phyloP scores from a whole-genome alignment of 1,140 invertebrate genomes.

The Drosophila busckii region DNA sequence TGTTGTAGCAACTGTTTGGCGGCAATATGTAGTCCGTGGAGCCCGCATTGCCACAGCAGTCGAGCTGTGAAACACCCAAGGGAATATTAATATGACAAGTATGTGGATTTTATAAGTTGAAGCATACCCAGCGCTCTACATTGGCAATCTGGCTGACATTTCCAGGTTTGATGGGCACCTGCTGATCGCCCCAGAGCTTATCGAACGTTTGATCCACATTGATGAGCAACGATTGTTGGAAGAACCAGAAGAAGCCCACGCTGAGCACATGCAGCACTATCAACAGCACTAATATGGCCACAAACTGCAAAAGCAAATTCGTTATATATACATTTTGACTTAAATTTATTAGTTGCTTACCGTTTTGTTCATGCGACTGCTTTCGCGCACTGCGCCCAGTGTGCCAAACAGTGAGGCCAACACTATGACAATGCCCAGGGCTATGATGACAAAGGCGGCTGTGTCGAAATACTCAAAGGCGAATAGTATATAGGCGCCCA shows the following conservation, averaged over 20 bases:
- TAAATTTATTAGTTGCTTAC: slow-evolving; percentile 30
- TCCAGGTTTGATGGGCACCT: slow-evolving; percentile 63
- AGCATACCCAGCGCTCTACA: slow-evolving; percentile 66
- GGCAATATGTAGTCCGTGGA: slow-evolving; percentile 79
- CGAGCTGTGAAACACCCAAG: slow-evolving; percentile 74
- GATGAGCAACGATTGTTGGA: slow-evolving; percentile 63
- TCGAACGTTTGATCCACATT: slow-evolving; percentile 68
- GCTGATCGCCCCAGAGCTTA: slow-evolving; percentile 60
- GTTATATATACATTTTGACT: neutral
- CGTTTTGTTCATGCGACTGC: slow-evolving; percentile 53
- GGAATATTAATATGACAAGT: neutral
- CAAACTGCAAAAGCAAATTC: slow-evolving; percentile 35
- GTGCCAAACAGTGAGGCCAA: slow-evolving; percentile 47
- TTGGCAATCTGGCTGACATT: slow-evolving; percentile 67
- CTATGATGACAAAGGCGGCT: slow-evolving; percentile 53
- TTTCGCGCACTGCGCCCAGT: slow-evolving; percentile 62
- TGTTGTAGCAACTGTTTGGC: slow-evolving; percentile 78
- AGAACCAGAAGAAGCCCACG: slow-evolving; percentile 62
- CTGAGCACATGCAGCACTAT: slow-evolving; percentile 50
- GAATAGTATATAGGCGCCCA: slow-evolving; percentile 56
- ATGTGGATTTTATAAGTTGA: neutral
- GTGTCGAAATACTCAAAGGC: slow-evolving; percentile 62
- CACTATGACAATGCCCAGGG: slow-evolving; percentile 44
- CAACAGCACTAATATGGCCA: slow-evolving; percentile 44
- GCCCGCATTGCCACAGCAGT: slow-evolving; percentile 83